Evolutionary conservation across 2,888 invertebrate genomes (phyloP), one percentile per base, ranked within the genome.

Genomic region (Nymphalis c-album): DNA sequence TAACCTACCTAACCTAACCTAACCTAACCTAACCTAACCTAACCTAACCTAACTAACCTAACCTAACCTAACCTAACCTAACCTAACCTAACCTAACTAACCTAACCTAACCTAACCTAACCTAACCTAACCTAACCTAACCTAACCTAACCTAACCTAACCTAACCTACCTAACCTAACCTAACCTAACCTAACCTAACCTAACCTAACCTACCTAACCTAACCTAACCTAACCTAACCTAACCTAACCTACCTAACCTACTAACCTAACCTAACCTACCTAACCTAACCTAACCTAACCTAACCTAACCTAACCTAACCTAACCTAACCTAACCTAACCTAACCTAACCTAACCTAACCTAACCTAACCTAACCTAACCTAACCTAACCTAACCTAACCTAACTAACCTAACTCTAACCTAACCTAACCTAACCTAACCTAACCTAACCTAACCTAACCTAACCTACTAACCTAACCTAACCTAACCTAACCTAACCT

Each of bases 1-100:
- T 73, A 71, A 70, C 70, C 73, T 73, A 72, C 72, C 70, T 73
- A 71, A 71, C 71, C 71, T 72, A 59, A 63, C 68, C 68, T 68
- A 68, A 68, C 68, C 64, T 64, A 64, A 64, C 64, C 64, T 64
- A 59, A 59, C 64, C 71, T 68, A 71, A 66, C 68, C 50, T 50
- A 50, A 50, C 50, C 68, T 50, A 18, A 18, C 50, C 63, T 64
- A 63, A 45, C 60, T 50, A 51, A 51, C 61, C 61, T 61, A 51
- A 51, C 61, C 61, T 61, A 51, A 51, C 61, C 61, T 61, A 51
- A 51, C 61, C 50, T 50, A 61, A 35, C 61, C 50, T 50, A 51
- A 60, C 63, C 60, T 60, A 68, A 63, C 63, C 68, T 68, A 68
- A 68, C 71, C 68, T 68, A 66, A 68, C 69, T 69, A 71, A 67